Evolutionary conservation across 2,888 invertebrate species (phyloP), one percentile per base, ranked within the genome.

Genomic region (Drosophila engyochracea): DNA sequence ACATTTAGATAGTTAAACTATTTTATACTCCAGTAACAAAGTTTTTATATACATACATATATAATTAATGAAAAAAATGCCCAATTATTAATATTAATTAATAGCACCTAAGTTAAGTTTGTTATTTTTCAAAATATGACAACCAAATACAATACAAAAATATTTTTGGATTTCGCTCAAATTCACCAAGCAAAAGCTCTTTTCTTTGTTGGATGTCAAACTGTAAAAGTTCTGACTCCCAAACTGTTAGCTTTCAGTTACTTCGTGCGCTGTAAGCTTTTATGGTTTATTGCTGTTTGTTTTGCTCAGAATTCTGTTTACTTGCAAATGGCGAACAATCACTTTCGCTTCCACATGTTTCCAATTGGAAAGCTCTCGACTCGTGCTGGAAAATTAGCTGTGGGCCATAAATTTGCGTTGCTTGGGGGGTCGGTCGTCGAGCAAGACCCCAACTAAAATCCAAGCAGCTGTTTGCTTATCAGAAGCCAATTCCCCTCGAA

Each of bases 101-200:
- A 72, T 79, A 83, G 88, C 88, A 86, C 83, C 76, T 86, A 87
- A 86, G 79, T 80, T 86, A 81, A 90, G 77, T 87, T 86, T 87
- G 88, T 85, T 86, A 89, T 86, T 86, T 86, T 85, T 89, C 81
- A 75, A 85, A 77, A 76, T 76, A 81, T 73, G 74, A 85, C 67
- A 81, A 73, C 79, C 77, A 81, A 85, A 74, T 83, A 70, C 19
- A 81, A 82, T 70, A 87, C 57, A 79, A 79, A 25, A 64, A 82
- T 90, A 85, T 86, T 90, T 90, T 85, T 85, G 83, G 73, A 86
- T 79, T 89, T 84, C 87, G 85, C 89, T 87, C 88, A 83, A 81
- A 74, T 49, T 12, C 22, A 39, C 12, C 4, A 47, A 35, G 7
- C 25, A 39, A 52, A 62, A 57, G 41, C 44, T 62, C 31, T 70